These are phyloP conservation scores for Dasyurus viverrinus DNA, from an alignment of 2,113 vertebrate genomes.

Conservation along the genomic window DNA sequence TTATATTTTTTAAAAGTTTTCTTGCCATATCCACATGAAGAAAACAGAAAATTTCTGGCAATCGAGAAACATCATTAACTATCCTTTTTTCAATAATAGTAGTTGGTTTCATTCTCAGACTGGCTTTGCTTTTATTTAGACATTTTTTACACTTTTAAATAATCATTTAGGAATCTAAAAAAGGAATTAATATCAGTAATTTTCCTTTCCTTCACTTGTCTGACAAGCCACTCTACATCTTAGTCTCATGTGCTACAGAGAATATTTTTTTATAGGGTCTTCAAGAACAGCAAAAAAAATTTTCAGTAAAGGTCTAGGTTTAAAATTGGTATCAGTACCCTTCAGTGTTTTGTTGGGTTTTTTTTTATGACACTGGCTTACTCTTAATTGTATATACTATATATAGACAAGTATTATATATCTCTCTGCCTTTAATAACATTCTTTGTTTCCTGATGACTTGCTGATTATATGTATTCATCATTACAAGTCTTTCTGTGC, in stretches of 20 bases:
- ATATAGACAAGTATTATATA: background rate
- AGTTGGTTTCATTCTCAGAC: background rate
- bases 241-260: background rate
- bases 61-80: constrained; percentile 23
- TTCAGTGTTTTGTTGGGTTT: background rate
- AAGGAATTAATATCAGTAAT: background rate
- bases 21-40: constrained; percentile 47
- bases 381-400: background rate
- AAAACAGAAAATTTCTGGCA: constrained; percentile 43
- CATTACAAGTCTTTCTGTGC: background rate
- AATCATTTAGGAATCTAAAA: background rate
- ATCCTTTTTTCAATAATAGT: constrained; percentile 11
- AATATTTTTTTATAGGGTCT: background rate
- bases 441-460: constrained; percentile 14
- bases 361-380: background rate
- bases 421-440: background rate
- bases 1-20: background rate
- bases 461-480: background rate
- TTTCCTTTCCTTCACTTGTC: background rate
- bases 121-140: constrained; percentile 8
- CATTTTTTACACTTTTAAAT: background rate
- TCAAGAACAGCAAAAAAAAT: background rate
- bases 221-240: background rate
- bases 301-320: background rate
- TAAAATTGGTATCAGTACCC: background rate